These are phyloP conservation scores for Diorhabda elongata DNA, from an alignment of 1,140 invertebrate genomes.

Conservation along the genomic window DNA sequence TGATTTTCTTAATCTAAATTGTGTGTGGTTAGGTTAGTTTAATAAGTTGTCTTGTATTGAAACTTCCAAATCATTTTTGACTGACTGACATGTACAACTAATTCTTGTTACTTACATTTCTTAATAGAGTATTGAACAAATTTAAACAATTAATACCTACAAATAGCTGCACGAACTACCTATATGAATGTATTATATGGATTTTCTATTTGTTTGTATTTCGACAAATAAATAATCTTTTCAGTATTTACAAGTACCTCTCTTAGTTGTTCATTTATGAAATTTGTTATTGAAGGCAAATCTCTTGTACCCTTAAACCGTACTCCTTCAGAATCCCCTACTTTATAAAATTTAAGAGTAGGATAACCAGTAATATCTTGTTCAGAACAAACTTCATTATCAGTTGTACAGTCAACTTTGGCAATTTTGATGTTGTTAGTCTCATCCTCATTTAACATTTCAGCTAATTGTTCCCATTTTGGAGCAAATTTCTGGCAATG, in stretches of 20 bases:
- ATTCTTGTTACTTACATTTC: too few relatives aligned
- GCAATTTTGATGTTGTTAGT: slow-evolving; percentile 59
- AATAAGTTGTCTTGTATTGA: too few relatives aligned
- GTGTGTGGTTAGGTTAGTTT: too few relatives aligned
- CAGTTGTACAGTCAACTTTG: slow-evolving; percentile 74
- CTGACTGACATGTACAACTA: too few relatives aligned
- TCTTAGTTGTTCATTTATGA: slow-evolving; percentile 67
- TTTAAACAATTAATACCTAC: too few relatives aligned
- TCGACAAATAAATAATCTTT: too few relatives aligned
- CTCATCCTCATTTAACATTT: slow-evolving; percentile 62
- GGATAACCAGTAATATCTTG: slow-evolving; percentile 70
- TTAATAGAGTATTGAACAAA: too few relatives aligned
- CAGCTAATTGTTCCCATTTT: slow-evolving; percentile 68
- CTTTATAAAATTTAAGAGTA: slow-evolving; percentile 70
- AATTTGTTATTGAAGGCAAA: slow-evolving; percentile 64
- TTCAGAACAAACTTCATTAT: slow-evolving; percentile 63
- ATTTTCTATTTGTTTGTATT: too few relatives aligned
- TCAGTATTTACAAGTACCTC: slow-evolving; percentile 30
- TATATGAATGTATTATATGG: too few relatives aligned
- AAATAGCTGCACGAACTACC: too few relatives aligned
- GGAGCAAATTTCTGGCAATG: slow-evolving; percentile 66
- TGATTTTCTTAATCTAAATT: too few relatives aligned
- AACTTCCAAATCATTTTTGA: too few relatives aligned
- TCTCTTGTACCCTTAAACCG: slow-evolving; percentile 70
- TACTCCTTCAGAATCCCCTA: slow-evolving; percentile 55